These are phyloP conservation scores for Aspidiotus destructor DNA, from an alignment of 2,888 invertebrate genomes.

Conservation along the genomic window DNA sequence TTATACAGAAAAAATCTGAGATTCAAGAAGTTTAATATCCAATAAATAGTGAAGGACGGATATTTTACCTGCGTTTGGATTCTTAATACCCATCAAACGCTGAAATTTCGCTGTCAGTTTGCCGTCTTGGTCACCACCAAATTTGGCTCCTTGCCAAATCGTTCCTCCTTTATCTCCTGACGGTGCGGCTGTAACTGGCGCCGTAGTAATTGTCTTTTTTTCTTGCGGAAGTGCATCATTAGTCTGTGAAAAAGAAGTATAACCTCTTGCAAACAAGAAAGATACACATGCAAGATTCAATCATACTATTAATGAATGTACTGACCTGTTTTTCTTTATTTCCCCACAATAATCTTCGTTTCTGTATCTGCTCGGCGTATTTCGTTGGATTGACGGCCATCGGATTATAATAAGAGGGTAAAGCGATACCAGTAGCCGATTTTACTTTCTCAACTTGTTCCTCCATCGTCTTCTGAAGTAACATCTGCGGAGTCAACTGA, in stretches of 20 bases:
- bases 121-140: slow-evolving; percentile 84
- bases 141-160: slow-evolving; percentile 71
- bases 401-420: slow-evolving; percentile 66
- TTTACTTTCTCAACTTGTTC: slow-evolving; percentile 42
- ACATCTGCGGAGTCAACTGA: slow-evolving; percentile 48
- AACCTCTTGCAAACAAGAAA: too few species aligned
- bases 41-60: background rate
- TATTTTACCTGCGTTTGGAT: slow-evolving; percentile 41
- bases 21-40: background rate
- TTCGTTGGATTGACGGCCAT: slow-evolving; percentile 65
- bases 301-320: background rate
- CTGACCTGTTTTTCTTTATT: slow-evolving; percentile 34
- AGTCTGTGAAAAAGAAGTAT: too few species aligned
- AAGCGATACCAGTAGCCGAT: slow-evolving; percentile 45
- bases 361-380: slow-evolving; percentile 81
- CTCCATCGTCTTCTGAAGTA: slow-evolving; percentile 46
- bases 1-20: background rate
- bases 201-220: background rate
- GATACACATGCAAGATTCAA: too few species aligned
- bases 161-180: slow-evolving; percentile 33
- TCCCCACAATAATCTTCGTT: slow-evolving; percentile 84
- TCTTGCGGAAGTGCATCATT: too few species aligned
- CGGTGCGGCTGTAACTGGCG: slow-evolving; percentile 7
- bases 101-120: slow-evolving; percentile 90
- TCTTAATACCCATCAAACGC: slow-evolving; percentile 89